Evolutionary conservation across 2,113 vertebrate species (phyloP), one percentile per base, ranked within the genome.

Genomic region (Cyanoliseus patagonus): DNA sequence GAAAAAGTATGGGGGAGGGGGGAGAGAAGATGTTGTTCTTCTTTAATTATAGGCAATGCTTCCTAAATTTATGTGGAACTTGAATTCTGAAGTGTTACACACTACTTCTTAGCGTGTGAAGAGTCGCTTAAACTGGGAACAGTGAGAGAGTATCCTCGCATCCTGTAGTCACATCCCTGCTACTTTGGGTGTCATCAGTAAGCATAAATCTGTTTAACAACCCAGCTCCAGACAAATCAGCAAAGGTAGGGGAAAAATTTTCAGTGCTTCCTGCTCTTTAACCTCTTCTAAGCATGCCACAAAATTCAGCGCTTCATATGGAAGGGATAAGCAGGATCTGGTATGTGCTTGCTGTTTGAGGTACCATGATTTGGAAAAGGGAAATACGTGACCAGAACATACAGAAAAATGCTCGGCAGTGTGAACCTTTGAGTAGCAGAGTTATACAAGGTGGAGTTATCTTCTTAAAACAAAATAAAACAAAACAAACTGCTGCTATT

Each of bases 381-480:
- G 41, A 59, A 62, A 41, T 10, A 3, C 17, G 18, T 64, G 33
- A 68, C 18, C 5, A 30, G 63, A 39, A 46, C 4, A 3, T 18
- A 51, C 10, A 83, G 42, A 94, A 39, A 27, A 87, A 47, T 52
- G 57, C n/a, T 81, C 31, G 64, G 17, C 69, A 62, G 47, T 3
- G 44, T 17, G 44, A 83, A 2, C 68, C 39, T 90, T 61, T 51
- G 62, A 80, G 62, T 13, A 83, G 35, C 33, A 67, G 13, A 28
- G 47, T 49, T 84, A 69, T 11, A 41, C 16, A 75, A 52, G 37
- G n/a, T 41, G 33, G 37, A 47, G 17, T 67, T 72, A 79, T 15
- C 52, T 77, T 77, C 74, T 70, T 24, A 46, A 92, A 88, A 53
- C 8, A 41, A 82, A 84, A 63, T 24, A 35, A 92, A 88, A 46